A percentile compares a stretch with the other conserved stretches of the same genome.
These are phyloP conservation scores for Drosophila arawakana DNA, from an alignment of 1,140 invertebrate species.

Conservation along the genomic window DNA sequence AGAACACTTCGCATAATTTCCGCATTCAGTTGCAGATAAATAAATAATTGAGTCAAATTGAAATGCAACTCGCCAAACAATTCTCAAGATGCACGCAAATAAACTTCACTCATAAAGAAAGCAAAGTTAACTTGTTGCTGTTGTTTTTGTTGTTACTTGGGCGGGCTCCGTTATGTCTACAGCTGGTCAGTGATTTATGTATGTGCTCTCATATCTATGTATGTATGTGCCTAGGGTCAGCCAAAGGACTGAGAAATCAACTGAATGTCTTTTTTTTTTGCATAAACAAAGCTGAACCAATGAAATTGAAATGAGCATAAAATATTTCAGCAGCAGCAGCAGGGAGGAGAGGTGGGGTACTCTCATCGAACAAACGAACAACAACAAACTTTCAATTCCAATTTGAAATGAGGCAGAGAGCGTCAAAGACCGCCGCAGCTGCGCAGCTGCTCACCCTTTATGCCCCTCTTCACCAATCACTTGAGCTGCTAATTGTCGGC, in stretches of 20 bases:
- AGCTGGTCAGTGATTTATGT: conserved; percentile 75
- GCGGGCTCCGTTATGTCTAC: conserved; percentile 45
- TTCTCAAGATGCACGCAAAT: conserved; percentile 73
- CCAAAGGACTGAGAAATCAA: conserved; percentile 26
- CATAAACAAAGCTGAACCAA: conserved; percentile 45
- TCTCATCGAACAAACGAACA: conserved; percentile 36
- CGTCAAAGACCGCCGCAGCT: conserved; percentile 73
- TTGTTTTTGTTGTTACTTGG: conserved; percentile 27
- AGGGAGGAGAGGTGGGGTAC: conserved; percentile 2
- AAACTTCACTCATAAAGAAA: conserved; percentile 63
- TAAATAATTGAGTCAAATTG: conserved; percentile 83
- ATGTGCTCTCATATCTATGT: conserved; percentile 5
- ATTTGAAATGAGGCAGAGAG: conserved; percentile 76
- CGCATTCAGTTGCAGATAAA: conserved; percentile 81
- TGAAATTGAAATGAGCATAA: conserved; percentile 10
- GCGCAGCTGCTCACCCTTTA: conserved; percentile 2
- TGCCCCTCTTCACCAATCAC: conserved; percentile 53
- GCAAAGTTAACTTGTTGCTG: conserved; percentile 25
- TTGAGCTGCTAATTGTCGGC: conserved; percentile 80
- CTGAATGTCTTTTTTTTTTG: conserved; percentile 27
- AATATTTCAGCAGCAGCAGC: conserved; percentile 1
- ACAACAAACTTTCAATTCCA: conserved; percentile 73
- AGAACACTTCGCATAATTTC: conserved; percentile 72
- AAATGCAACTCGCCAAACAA: conserved; percentile 81
- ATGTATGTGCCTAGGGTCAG: conserved; percentile 31